A percentile compares a stretch with the other conserved stretches of the same genome.
phyloP scores from a whole-genome alignment of 2,888 invertebrate genomes.

The Melanostoma scalare region DNA sequence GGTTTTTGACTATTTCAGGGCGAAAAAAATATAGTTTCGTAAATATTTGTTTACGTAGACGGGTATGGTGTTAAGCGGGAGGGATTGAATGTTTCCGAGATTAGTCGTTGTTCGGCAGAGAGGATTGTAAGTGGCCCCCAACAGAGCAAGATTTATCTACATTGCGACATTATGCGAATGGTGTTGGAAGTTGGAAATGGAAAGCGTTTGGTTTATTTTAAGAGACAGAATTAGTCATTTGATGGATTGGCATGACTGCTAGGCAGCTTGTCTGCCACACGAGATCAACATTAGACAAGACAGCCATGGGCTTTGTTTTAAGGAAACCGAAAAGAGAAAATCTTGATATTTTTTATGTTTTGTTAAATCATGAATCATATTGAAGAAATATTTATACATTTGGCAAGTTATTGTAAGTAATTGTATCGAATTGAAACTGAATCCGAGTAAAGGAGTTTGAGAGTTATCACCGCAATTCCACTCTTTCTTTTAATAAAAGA shows the following conservation, averaged over 20 bases:
- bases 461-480: too few species aligned
- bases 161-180: constrained; percentile 50
- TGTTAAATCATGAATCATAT: too few species aligned
- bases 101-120: constrained; percentile 44
- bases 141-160: constrained; percentile 62
- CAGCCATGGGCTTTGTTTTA: neutral
- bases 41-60: constrained; percentile 37
- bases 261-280: constrained; percentile 1
- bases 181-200: constrained; percentile 28
- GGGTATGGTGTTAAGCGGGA: constrained; percentile 23
- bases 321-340: neutral
- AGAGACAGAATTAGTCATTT: constrained; percentile 56
- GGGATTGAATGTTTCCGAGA: constrained; percentile 55
- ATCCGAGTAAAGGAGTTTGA: too few species aligned
- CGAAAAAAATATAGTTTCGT: constrained; percentile 32
- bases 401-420: too few species aligned
- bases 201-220: constrained; percentile 19
- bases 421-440: too few species aligned
- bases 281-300: neutral
- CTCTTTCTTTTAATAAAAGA: too few species aligned
- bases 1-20: constrained; percentile 56
- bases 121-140: constrained; percentile 44
- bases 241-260: constrained; percentile 23
- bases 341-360: too few species aligned
- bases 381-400: too few species aligned